Conservation (phyloP, 2,888 invertebrate species). For the Cheilosia urbana region DNA sequence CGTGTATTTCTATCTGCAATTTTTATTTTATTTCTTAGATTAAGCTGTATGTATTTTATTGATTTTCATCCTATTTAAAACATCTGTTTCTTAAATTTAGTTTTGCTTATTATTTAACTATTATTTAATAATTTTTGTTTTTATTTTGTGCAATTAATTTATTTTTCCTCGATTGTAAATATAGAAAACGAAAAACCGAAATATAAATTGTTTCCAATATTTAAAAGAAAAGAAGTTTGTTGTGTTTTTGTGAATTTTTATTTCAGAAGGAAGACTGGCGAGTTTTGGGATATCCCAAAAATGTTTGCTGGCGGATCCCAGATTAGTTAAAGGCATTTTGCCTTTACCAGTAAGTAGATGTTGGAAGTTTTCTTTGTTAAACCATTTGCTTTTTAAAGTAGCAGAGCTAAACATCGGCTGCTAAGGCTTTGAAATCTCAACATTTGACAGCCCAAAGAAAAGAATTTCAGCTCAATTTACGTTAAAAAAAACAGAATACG, state of each 20-base stretch:
- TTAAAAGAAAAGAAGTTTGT: constrained; percentile 22
- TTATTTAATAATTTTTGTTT: constrained; percentile 80
- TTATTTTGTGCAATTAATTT: constrained; percentile 82
- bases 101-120: constrained; percentile 74
- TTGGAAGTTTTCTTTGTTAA: no score
- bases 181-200: constrained; percentile 60
- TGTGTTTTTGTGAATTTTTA: neutral
- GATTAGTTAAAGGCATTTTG: no score
- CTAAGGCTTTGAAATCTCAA: no score
- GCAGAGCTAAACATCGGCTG: no score
- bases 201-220: constrained; percentile 73
- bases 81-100: constrained; percentile 71
- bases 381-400: no score
- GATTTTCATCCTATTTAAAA: constrained; percentile 77
- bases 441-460: no score
- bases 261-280: neutral
- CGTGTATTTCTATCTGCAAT: constrained; percentile 36
- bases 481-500: no score
- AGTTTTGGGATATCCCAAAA: neutral
- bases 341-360: neutral
- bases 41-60: constrained; percentile 76
- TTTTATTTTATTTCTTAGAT: constrained; percentile 62
- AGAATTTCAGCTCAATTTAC: no score
- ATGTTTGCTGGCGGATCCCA: no score
- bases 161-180: constrained; percentile 78